Percentiles rank a stretch among this genome's conserved stretches.
Evolutionary conservation across 2,888 invertebrate species (phyloP).

Genomic region (Diloba caeruleocephala): DNA sequence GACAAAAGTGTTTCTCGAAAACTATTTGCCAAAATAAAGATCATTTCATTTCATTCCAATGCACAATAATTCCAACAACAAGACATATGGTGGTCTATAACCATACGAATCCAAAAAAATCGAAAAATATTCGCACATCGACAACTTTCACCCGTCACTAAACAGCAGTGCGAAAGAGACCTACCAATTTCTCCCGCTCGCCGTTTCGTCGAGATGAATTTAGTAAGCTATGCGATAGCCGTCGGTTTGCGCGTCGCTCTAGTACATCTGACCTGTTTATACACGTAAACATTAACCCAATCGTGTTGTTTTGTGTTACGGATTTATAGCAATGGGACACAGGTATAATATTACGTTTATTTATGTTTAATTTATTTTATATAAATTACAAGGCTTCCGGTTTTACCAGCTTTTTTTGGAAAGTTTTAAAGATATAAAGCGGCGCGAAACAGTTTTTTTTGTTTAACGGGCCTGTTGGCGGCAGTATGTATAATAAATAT

Average conservation of each 20-base stretch:
- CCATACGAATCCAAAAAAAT: slow-evolving; percentile 5
- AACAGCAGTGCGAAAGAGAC: slow-evolving; percentile 74
- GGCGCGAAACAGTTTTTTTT: slow-evolving; percentile 6
- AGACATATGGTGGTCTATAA: too few species aligned
- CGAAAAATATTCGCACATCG: slow-evolving; percentile 49
- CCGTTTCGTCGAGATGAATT: slow-evolving; percentile 69
- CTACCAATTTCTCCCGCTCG: slow-evolving; percentile 63
- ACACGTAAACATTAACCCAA: slow-evolving; percentile 65
- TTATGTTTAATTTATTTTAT: slow-evolving; percentile 3
- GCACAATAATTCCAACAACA: too few species aligned
- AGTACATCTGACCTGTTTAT: slow-evolving; percentile 64
- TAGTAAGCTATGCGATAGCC: slow-evolving; percentile 73
- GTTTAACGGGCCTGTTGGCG: neutral
- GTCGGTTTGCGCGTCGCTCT: slow-evolving; percentile 64
- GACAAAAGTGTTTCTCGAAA: too few species aligned
- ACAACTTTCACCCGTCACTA: slow-evolving; percentile 57
- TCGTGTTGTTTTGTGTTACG: slow-evolving; percentile 58
- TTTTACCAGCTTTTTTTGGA: slow-evolving; percentile 19
- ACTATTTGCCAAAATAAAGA: too few species aligned
- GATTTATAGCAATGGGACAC: slow-evolving; percentile 53
- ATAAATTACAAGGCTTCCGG: slow-evolving; percentile 2
- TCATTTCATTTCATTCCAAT: too few species aligned
- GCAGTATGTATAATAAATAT: too few species aligned
- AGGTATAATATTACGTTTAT: slow-evolving; percentile 49
- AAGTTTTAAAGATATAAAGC: slow-evolving; percentile 29